Evolutionary conservation across 2,113 vertebrate genomes (phyloP).

Genomic region (Ariopsis seemanni): DNA sequence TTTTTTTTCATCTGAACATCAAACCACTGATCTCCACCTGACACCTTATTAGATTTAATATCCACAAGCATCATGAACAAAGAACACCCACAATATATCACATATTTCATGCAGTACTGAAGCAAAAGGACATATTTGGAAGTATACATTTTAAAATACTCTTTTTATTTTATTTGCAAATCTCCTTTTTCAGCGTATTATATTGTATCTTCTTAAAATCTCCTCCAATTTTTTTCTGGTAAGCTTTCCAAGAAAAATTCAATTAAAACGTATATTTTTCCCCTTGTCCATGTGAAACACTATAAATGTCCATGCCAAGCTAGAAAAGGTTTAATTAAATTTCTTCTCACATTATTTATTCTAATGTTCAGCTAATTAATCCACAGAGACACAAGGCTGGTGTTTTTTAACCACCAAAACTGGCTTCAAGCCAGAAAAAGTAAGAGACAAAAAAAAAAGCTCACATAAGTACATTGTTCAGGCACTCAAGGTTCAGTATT

Average conservation of each 20-base stretch:
- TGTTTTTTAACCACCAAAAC: neutral
- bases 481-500: neutral
- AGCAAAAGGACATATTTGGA: neutral
- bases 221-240: neutral
- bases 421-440: neutral
- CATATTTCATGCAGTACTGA: neutral
- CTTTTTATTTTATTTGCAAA: neutral
- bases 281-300: neutral
- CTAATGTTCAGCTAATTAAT: neutral
- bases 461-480: neutral
- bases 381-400: neutral
- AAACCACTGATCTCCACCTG: neutral
- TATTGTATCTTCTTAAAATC: neutral
- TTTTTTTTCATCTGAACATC: neutral
- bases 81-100: neutral
- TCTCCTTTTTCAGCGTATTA: neutral
- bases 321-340: neutral
- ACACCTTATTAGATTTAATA: slow-evolving; percentile 14
- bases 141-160: neutral
- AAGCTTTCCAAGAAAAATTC: neutral
- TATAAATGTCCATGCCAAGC: neutral
- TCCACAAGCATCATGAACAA: neutral
- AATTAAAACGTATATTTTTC: neutral
- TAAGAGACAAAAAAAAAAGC: neutral
- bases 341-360: neutral